Conservation (phyloP, 2,113 vertebrate species). For the Geococcyx californianus region DNA sequence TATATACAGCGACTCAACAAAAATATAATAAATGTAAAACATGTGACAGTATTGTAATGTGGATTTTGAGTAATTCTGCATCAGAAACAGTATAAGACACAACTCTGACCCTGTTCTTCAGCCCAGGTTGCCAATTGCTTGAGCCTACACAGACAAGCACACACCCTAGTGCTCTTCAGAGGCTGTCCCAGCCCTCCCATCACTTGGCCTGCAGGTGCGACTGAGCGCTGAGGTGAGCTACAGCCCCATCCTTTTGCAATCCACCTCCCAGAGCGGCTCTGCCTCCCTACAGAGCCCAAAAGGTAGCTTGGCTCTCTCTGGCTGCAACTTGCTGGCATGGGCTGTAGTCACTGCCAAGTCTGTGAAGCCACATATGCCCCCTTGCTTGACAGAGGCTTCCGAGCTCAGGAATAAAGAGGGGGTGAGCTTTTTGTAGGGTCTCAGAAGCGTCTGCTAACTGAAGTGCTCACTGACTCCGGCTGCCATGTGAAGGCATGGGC, state of each 20-base stretch:
- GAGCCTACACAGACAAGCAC: background rate
- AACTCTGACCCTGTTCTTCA: background rate
- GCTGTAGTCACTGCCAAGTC: fast-evolving
- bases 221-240: fast-evolving
- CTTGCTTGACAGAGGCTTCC: too few relatives aligned
- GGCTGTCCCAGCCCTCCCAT: background rate
- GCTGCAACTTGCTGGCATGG: fast-evolving
- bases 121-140: background rate
- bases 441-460: background rate
- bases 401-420: fast-evolving
- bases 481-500: too few relatives aligned
- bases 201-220: fast-evolving
- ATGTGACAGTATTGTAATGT: background rate
- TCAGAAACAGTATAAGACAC: background rate
- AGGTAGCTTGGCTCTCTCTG: fast-evolving
- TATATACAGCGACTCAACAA: background rate
- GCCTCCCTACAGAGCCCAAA: fast-evolving
- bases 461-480: too few relatives aligned
- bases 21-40: background rate
- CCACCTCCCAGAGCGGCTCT: fast-evolving
- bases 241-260: background rate
- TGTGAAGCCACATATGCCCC: too few relatives aligned
- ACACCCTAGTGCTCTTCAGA: background rate
- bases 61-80: background rate
- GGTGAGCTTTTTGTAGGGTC: background rate